Conservation (phyloP, 2,888 invertebrate species). For the Proisotoma minuta region DNA sequence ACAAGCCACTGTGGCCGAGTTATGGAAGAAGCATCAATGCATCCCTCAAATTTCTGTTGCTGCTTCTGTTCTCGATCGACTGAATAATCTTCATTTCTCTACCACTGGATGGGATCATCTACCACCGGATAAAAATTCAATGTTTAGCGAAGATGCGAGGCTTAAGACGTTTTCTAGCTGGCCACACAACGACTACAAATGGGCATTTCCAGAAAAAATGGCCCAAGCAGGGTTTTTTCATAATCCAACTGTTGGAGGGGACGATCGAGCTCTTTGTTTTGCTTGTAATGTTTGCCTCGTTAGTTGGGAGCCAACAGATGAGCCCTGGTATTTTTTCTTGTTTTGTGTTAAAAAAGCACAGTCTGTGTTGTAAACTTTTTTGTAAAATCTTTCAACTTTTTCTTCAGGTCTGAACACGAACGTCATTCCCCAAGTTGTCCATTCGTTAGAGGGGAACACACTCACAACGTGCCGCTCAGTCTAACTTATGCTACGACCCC, state of each 20-base stretch:
- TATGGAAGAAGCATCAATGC: slow-evolving; percentile 74
- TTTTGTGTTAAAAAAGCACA: not conserved
- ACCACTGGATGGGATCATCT: not conserved
- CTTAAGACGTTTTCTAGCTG: slow-evolving; percentile 85
- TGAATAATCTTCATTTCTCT: slow-evolving; percentile 57
- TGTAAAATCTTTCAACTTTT: not conserved
- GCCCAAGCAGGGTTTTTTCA: slow-evolving; percentile 96
- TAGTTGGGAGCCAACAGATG: slow-evolving; percentile 94
- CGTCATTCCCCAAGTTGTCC: slow-evolving; percentile 89
- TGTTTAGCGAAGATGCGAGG: slow-evolving; percentile 91
- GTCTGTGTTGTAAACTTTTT: not conserved
- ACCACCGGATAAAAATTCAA: slow-evolving; percentile 55
- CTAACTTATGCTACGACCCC: slow-evolving; percentile 78
- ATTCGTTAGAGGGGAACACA: slow-evolving; percentile 89
- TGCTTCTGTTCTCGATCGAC: slow-evolving; percentile 80
- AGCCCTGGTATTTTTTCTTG: slow-evolving; percentile 67
- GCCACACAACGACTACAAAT: slow-evolving; percentile 97
- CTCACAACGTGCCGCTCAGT: slow-evolving; percentile 87
- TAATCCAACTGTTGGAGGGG: slow-evolving; percentile 84
- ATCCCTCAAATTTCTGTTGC: slow-evolving; percentile 83
- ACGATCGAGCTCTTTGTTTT: slow-evolving; percentile 94
- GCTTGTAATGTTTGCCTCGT: slow-evolving; percentile 91
- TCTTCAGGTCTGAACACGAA: slow-evolving; percentile 76
- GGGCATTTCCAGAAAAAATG: slow-evolving; percentile 94
- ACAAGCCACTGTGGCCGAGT: slow-evolving; percentile 71